Base-by-base conservation (phyloP, 2,113 vertebrate genomes). In the Sapajus apella region DNA sequence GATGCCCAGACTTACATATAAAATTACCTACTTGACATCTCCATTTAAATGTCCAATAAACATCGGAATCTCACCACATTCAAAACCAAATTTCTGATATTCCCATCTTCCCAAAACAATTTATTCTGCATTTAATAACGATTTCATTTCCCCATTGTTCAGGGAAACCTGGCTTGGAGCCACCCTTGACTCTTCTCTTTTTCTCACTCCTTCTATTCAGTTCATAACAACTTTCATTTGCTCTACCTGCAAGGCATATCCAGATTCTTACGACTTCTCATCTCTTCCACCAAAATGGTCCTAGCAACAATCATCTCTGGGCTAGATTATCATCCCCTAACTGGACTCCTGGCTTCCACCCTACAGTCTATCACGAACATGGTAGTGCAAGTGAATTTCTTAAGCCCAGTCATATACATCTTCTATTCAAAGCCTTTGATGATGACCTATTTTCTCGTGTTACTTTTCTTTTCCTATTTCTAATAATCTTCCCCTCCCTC, bases 221-320 rank as follows among this genome's bases (percentile, higher is more conserved):
- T 77, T 76, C 11, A 76, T 47, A 85, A 61, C 6, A 90, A 18
- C 25, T 55, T 72, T 6, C 16, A 35, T 30, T 43, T 77, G 6
- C 3, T 89, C 17, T 89, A 8, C 5, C 5, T 81, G 73, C 21
- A 43, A 89, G 70, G 18, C 18, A 64, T 8, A 83, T 55, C 7
- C 17, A 56, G 27, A 85, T 37, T 89, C 25, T 66, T 47, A 20
- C 43, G 8, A 27, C 18, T 73, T 85, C n/a, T 66, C 30, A 20
- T 73, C 12, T 37, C 3, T 8, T 58, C 6, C 3, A 2, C 3
- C 4, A 1, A 8, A 86, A 10, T 13, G 13, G 14, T 35, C 12
- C n/a, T 6, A 27, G 47, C 21, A 4, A 17, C 9, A 40, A 68
- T 17, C 23, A 30, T 58, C 47, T 64, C 77, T 77, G 20, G 9